Conservation (phyloP, 2,113 vertebrate species). For the Ranitomeya imitator region DNA sequence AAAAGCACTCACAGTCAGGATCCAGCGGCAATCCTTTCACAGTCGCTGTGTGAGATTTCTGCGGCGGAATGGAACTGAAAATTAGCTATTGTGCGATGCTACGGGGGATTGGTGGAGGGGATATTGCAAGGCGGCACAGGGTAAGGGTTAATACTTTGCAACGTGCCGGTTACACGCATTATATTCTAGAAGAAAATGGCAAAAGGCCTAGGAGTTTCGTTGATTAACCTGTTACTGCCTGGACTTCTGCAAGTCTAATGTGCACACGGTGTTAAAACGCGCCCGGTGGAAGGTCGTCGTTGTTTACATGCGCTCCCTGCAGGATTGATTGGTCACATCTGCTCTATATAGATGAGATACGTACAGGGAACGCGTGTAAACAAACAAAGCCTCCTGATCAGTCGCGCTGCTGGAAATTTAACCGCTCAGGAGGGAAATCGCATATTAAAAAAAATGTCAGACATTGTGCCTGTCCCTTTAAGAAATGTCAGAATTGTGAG, state of each 20-base stretch:
- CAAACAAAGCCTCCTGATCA: background rate
- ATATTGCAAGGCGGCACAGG: background rate
- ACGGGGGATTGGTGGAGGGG: background rate
- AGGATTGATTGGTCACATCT: constrained; percentile 9
- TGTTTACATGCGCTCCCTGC: constrained; percentile 5
- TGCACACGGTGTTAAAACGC: background rate
- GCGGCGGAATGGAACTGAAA: constrained; percentile 11
- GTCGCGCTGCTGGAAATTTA: background rate
- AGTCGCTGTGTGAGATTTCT: constrained; percentile 19
- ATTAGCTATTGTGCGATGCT: constrained; percentile 43
- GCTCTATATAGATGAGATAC: background rate
- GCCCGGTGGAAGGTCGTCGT: background rate
- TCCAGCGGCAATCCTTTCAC: constrained; percentile 35
- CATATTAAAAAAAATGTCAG: no score
- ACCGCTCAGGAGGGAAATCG: background rate
- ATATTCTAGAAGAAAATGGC: background rate
- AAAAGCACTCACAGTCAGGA: constrained; percentile 16
- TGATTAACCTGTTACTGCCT: background rate
- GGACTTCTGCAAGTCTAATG: background rate
- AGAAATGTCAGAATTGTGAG: background rate
- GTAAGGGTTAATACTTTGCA: background rate
- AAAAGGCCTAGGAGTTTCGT: background rate
- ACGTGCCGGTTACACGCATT: background rate
- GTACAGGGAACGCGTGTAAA: background rate
- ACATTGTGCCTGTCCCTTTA: background rate